A percentile compares a stretch with the other conserved stretches of the same genome.
Conservation (phyloP, 2,888 invertebrate genomes). For the Lithophane leautieri region DNA sequence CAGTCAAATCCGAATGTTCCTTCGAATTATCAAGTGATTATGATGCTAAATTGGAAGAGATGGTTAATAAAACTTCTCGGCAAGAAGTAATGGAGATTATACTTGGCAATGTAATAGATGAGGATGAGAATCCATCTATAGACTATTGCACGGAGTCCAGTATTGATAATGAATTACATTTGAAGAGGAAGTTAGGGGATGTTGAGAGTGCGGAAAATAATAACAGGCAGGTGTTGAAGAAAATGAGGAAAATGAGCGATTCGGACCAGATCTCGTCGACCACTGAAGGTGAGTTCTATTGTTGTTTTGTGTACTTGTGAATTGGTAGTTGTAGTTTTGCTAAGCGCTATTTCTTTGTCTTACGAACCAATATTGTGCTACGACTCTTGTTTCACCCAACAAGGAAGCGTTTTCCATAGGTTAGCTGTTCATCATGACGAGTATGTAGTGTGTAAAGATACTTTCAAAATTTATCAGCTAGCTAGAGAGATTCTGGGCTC, state of each 20-base stretch:
- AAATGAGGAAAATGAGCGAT: constrained; percentile 83
- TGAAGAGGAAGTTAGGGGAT: constrained; percentile 80
- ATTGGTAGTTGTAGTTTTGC: not conserved
- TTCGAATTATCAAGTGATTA: constrained; percentile 86
- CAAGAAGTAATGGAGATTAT: constrained; percentile 89
- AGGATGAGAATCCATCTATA: constrained; percentile 82
- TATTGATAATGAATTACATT: constrained; percentile 73
- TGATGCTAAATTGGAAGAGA: constrained; percentile 85
- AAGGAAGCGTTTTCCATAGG: not conserved
- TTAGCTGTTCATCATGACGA: too few species aligned
- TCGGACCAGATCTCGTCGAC: constrained; percentile 86
- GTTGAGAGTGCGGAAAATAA: constrained; percentile 80
- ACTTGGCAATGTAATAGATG: constrained; percentile 81
- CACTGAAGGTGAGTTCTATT: constrained; percentile 79
- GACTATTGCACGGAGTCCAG: constrained; percentile 82
- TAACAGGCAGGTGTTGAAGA: constrained; percentile 81
- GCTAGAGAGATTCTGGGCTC: not conserved
- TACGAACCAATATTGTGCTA: not conserved
- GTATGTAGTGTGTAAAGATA: not conserved
- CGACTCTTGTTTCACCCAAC: too few species aligned
- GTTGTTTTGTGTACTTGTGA: not conserved
- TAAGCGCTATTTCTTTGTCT: not conserved
- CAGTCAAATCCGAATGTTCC: constrained; percentile 86
- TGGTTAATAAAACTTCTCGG: constrained; percentile 85
- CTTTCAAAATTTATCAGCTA: not conserved